A percentile compares a stretch with the other conserved stretches of the same genome.
Evolutionary conservation across 1,140 invertebrate species (phyloP).

Genomic region (Drosophila prosaltans): DNA sequence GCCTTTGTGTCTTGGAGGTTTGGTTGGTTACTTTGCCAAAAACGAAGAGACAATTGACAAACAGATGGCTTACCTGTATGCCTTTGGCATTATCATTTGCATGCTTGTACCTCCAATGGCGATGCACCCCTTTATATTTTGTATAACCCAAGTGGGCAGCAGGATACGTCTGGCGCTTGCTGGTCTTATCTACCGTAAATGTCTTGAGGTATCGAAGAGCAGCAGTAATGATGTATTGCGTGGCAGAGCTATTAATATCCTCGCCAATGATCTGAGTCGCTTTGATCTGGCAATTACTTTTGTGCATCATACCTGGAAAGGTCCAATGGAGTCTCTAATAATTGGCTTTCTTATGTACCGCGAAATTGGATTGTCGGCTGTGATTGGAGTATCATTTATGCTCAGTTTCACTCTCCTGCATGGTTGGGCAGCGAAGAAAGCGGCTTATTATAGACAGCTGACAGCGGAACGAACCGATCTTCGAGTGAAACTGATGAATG

Average conservation of each 20-base stretch:
- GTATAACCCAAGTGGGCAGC: slow-evolving; percentile 88
- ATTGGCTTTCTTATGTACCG: slow-evolving; percentile 90
- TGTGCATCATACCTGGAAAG: slow-evolving; percentile 88
- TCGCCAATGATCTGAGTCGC: slow-evolving; percentile 92
- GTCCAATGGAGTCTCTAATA: slow-evolving; percentile 90
- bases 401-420: slow-evolving; percentile 93
- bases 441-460: slow-evolving; percentile 85
- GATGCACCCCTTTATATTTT: slow-evolving; percentile 91
- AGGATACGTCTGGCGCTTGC: slow-evolving; percentile 91
- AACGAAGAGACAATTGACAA: slow-evolving; percentile 83
- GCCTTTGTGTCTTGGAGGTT: slow-evolving; percentile 87
- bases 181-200: slow-evolving; percentile 93
- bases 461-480: slow-evolving; percentile 89
- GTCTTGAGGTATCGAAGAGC: slow-evolving; percentile 86
- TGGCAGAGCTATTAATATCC: slow-evolving; percentile 93
- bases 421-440: slow-evolving; percentile 89
- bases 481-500: slow-evolving; percentile 92
- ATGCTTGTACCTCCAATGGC: slow-evolving; percentile 86
- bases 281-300: slow-evolving; percentile 88
- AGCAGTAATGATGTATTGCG: slow-evolving; percentile 91
- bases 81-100: slow-evolving; percentile 88
- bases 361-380: slow-evolving; percentile 88
- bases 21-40: slow-evolving; percentile 88
- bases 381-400: slow-evolving; percentile 91
- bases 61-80: slow-evolving; percentile 87